Evolutionary conservation across 92 coral and sea anemone species (phyloP).

Genomic region (Scolanthus callimorphus): DNA sequence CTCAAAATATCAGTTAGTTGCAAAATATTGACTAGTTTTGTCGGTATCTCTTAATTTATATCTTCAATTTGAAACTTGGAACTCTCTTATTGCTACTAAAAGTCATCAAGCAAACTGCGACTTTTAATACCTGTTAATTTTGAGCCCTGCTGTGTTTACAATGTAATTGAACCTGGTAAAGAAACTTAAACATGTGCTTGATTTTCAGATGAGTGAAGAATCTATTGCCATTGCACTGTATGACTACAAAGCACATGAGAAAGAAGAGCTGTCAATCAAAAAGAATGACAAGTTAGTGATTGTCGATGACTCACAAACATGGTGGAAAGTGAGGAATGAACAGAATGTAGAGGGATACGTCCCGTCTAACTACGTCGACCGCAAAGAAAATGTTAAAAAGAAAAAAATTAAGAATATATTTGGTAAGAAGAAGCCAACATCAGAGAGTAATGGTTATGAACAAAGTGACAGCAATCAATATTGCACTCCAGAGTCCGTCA

Average conservation of each 20-base stretch:
- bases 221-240: constrained; percentile 80
- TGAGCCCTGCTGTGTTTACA: too few relatives aligned
- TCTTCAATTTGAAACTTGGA: too few relatives aligned
- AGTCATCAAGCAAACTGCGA: too few relatives aligned
- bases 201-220: constrained; percentile 76
- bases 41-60: too few relatives aligned
- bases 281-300: constrained; percentile 84
- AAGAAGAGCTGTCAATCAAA: constrained; percentile 84
- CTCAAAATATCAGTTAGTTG: too few relatives aligned
- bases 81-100: too few relatives aligned
- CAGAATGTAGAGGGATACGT: constrained; percentile 76
- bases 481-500: constrained; percentile 76
- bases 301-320: constrained; percentile 82
- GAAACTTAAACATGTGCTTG: too few relatives aligned
- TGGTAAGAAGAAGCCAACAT: constrained; percentile 50
- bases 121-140: too few relatives aligned
- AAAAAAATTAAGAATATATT: constrained; percentile 51
- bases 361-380: constrained; percentile 90
- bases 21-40: too few relatives aligned
- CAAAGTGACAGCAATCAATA: constrained; percentile 73
- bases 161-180: too few relatives aligned
- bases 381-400: constrained; percentile 50
- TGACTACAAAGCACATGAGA: constrained; percentile 85
- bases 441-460: constrained; percentile 42
- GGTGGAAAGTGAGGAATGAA: constrained; percentile 98